phyloP scores from a whole-genome alignment of 2,113 vertebrate species.

The Dermatemys mawii region DNA sequence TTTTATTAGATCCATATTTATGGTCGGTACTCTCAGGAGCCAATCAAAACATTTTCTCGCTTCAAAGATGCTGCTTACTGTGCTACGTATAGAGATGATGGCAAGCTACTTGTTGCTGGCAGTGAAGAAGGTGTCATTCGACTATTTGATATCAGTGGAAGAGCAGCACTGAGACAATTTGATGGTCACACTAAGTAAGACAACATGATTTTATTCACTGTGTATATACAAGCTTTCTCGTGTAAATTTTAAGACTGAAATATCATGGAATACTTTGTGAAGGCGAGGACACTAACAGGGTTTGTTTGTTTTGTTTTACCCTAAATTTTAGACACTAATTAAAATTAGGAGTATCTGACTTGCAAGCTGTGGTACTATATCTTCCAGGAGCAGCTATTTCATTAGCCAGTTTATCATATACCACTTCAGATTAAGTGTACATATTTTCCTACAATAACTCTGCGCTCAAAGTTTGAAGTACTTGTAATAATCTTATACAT shows the following conservation, averaged over 20 bases:
- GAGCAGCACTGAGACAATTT: slow-evolving; percentile 89
- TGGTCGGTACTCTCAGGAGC: slow-evolving; percentile 91
- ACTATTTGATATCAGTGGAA: slow-evolving; percentile 89
- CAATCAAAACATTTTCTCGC: slow-evolving; percentile 90
- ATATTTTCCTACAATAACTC: background rate
- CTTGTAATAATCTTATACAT: background rate
- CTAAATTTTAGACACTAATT: too few species aligned
- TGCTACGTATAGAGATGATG: slow-evolving; percentile 90
- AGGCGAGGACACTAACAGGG: background rate
- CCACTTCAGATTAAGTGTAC: background rate
- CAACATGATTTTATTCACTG: fast-evolving
- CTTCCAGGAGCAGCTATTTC: background rate
- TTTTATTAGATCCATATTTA: slow-evolving; percentile 91
- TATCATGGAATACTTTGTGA: background rate
- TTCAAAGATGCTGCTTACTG: slow-evolving; percentile 93
- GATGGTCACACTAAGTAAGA: slow-evolving; percentile 92
- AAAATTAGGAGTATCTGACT: background rate
- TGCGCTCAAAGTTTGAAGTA: background rate
- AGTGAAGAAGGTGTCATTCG: slow-evolving; percentile 89
- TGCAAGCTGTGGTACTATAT: background rate
- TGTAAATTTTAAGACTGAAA: fast-evolving
- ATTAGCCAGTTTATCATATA: background rate
- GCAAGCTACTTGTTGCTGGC: slow-evolving; percentile 90
- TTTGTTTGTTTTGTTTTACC: too few species aligned
- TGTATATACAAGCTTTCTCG: fast-evolving